Evolutionary conservation across 2,797 vertebrate species (phyloP), one percentile per base, ranked within the genome.

Genomic region (Australoheros facetus): DNA sequence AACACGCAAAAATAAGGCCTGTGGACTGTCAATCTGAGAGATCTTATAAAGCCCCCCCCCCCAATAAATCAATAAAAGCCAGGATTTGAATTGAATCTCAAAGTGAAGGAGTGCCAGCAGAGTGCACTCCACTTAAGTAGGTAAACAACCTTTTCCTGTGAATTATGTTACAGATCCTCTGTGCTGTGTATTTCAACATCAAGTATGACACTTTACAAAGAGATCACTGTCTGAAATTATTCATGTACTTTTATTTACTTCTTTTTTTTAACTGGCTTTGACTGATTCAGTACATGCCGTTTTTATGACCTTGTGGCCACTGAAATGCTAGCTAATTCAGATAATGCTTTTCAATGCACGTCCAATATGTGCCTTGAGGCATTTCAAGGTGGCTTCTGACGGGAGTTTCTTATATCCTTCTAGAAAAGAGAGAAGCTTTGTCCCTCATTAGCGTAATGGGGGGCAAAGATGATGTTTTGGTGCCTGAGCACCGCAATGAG

Each of bases 401-500:
- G 48, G 23, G 48, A 66, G 1, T 66, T 48, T 48, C 21, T 8
- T 64, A 13, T 13, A 12, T 23, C 10, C 7, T 10, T 21, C 21
- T 26, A 11, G 60, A 45, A 26, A 23, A 6, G 42, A 12, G 0
- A 19, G 26, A 2, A 17, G 1, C 39, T 28, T 66, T 9, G 5
- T 66, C 28, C 39, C 39, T 17, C 9, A 66, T 66, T 42, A 66
- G 62, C 17, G 14, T 28, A 19, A 66, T 66, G 39, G 9, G 14
- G 23, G 45, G 23, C 62, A 28, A 32, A 32, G 32, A 28, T 48
- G 28, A 23, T 66, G 60, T 45, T 64, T 64, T 64, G 42, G 16
- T 48, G 28, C 9, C 1, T 10, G 0, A 66, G 39, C 39, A 48
- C 39, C 17, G 19, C 0, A 0, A 28, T 28, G 26, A 28, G 23